Percentiles rank a stretch among this genome's conserved stretches.
Conservation (phyloP, 2,797 vertebrate species). For the Anguilla pacifica region DNA sequence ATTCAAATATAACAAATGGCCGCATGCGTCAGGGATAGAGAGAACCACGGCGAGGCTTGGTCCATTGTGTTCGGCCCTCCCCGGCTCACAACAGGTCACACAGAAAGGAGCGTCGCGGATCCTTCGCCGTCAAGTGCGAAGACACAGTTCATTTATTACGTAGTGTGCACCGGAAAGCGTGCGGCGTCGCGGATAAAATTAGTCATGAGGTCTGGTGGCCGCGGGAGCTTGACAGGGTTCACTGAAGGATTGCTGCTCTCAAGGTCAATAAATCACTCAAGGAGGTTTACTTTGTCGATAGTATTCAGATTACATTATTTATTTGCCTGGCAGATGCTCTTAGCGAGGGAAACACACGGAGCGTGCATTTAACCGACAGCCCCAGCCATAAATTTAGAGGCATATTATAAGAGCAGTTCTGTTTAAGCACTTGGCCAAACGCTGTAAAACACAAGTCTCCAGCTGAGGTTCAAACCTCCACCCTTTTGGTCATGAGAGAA, state of each 20-base stretch:
- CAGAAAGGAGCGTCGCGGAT: neutral
- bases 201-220: neutral
- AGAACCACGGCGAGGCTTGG: conserved; percentile 35
- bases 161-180: neutral
- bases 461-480: neutral
- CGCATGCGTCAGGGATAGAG: conserved; percentile 49
- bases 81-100: neutral
- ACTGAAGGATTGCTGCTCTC: neutral
- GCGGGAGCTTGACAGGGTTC: neutral
- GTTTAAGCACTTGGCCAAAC: neutral
- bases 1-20: conserved; percentile 48
- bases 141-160: neutral
- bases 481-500: neutral
- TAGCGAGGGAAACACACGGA: neutral
- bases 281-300: conserved; percentile 2
- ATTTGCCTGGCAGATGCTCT: neutral
- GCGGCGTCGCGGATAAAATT: neutral
- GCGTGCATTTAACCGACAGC: neutral
- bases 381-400: neutral
- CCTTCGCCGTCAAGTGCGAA: neutral
- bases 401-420: neutral
- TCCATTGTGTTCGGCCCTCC: neutral
- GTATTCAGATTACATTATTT: conserved; percentile 8
- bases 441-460: neutral
- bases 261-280: neutral